These are phyloP conservation scores for Saimiri boliviensis DNA, from an alignment of 2,113 vertebrate species.

Conservation along the genomic window DNA sequence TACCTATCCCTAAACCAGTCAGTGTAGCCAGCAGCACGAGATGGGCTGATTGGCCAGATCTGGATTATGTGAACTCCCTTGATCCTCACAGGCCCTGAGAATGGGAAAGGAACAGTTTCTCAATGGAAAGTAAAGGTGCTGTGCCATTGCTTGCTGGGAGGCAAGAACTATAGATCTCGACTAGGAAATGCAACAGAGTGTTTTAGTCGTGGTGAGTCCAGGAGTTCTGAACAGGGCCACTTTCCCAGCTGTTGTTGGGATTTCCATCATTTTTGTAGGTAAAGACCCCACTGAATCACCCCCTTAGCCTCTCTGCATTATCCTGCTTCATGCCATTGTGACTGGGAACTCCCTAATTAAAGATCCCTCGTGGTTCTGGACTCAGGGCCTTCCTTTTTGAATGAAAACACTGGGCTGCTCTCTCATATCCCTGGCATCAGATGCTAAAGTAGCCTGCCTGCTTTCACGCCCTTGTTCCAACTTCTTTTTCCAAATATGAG, in stretches of 20 bases:
- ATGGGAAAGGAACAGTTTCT: not conserved
- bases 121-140: not conserved
- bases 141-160: not conserved
- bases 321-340: not conserved
- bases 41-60: not conserved
- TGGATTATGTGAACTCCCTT: not conserved
- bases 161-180: not conserved
- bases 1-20: not conserved
- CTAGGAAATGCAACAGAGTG: not conserved
- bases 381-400: not conserved
- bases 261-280: not conserved
- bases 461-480: slow-evolving; percentile 18
- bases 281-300: not conserved
- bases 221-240: not conserved
- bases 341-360: not conserved
- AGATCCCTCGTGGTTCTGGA: not conserved
- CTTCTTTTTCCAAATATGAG: slow-evolving; percentile 48
- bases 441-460: slow-evolving; percentile 7
- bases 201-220: not conserved
- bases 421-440: not conserved
- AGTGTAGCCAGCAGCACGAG: not conserved
- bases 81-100: not conserved
- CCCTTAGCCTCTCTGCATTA: not conserved
- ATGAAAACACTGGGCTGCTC: not conserved
- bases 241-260: not conserved